phyloP scores from a whole-genome alignment of 2,113 vertebrate genomes.

The Cyprinodon tularosa region DNA sequence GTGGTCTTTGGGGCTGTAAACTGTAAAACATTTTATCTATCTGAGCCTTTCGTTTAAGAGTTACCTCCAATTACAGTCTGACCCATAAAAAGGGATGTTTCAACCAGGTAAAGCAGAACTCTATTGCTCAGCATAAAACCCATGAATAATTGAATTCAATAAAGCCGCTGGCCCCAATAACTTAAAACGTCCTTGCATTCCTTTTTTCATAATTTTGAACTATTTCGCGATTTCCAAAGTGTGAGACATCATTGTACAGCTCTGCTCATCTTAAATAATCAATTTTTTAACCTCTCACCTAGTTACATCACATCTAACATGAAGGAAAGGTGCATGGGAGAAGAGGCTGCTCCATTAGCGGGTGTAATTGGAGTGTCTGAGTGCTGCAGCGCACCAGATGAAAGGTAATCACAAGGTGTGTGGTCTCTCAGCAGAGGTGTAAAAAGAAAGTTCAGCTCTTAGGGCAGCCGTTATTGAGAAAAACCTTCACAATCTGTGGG shows the following conservation, averaged over 20 bases:
- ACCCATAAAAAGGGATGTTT: background rate
- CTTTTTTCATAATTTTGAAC: background rate
- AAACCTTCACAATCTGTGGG: constrained; percentile 23
- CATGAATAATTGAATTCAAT: background rate
- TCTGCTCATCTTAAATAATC: constrained; percentile 10
- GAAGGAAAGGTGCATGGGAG: constrained; percentile 23
- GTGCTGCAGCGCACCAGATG: constrained; percentile 31
- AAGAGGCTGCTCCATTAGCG: constrained; percentile 52
- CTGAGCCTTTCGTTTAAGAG: background rate
- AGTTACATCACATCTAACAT: constrained; percentile 17
- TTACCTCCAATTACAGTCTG: background rate
- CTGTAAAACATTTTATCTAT: background rate
- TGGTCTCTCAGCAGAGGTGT: constrained; percentile 47
- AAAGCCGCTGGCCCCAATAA: background rate
- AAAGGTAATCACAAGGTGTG: constrained; percentile 66
- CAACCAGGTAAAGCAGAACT: background rate
- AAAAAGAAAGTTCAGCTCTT: constrained; percentile 43
- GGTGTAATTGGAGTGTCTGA: constrained; percentile 56
- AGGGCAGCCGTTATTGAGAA: constrained; percentile 25
- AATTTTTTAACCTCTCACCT: constrained; percentile 13
- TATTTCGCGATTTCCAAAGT: background rate
- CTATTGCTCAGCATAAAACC: background rate
- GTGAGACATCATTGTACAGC: constrained; percentile 8
- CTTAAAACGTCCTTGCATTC: background rate
- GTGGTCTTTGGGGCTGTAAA: background rate